Evolutionary conservation across 2,888 invertebrate species (phyloP), one percentile per base, ranked within the genome.

Genomic region (Meteorus colon): DNA sequence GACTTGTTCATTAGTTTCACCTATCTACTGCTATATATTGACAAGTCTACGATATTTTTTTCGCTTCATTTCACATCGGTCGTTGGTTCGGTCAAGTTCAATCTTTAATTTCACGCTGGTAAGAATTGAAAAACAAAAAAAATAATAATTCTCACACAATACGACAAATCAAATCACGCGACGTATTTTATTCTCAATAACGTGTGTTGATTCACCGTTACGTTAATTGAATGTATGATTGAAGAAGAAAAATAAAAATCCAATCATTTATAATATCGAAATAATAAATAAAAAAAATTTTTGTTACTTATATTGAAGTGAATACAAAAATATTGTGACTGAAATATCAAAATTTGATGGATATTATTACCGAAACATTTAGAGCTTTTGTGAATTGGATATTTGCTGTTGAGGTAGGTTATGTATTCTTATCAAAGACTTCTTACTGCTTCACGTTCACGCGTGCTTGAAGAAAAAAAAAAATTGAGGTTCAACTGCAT

Each of bases 361-460:
- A 34, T 34, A 4, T 37, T 37, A 65, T 19, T 4, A 55, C 19
- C 2, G 19, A n/a, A 41, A n/a, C 4, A 4, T 31, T 19, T 3
- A 31, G 29, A n/a, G 34, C 29, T 63, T 34, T n/a, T 6, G 27
- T n/a, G n/a, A 1, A n/a, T 4, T 69, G 62, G 31, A 19, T 62
- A 66, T 51, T 37, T 19, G 37, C 55, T 67, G 72, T 31, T 72
- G 31, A 63, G 34, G 74, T 65, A 63, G 37, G 65, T n/a, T 51
- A 67, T 67, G 16, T 63, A 45, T 67, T 78, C 78, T 77, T 77
- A 80, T 80, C 74, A 75, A 59, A 70, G 77, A 77, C 75, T 78
- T 79, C 78, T 73, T 78, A 41, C 12, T 41, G 41, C 41, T 41
- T 41, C 12, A 12, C 41, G 8, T 8, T 41, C 8, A 6, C 2